These are phyloP conservation scores for Thalpophila matura DNA, from an alignment of 2,888 invertebrate genomes.

Conservation along the genomic window DNA sequence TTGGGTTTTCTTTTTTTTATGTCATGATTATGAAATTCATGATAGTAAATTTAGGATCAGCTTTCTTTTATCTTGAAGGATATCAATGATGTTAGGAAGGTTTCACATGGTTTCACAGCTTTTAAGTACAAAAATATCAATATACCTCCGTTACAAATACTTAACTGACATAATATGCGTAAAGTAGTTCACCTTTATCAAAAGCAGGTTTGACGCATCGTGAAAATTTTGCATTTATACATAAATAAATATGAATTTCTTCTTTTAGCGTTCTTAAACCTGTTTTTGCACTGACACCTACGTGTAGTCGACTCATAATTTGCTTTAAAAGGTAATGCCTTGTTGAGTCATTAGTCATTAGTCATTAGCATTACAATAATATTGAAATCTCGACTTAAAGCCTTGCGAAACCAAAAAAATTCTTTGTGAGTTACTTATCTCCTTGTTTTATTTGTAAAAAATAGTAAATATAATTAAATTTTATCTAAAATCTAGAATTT, in stretches of 20 bases:
- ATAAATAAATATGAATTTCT: neutral
- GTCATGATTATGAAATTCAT: no score
- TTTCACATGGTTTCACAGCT: no score
- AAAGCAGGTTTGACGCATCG: constrained; percentile 12
- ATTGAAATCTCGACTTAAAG: neutral
- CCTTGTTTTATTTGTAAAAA: no score
- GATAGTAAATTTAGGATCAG: no score
- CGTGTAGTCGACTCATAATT: constrained; percentile 15
- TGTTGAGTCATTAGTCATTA: constrained; percentile 45
- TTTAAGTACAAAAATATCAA: no score
- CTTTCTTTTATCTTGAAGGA: no score
- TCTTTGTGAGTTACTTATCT: neutral
- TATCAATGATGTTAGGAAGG: no score
- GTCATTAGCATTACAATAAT: constrained; percentile 3
- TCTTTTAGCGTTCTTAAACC: constrained; percentile 23
- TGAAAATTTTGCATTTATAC: constrained; percentile 13
- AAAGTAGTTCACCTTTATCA: constrained; percentile 4
- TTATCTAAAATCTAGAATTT: no score
- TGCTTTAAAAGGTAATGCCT: neutral
- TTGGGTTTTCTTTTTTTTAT: no score
- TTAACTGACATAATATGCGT: neutral
- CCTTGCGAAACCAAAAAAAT: neutral
- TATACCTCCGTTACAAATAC: no score
- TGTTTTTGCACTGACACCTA: constrained; percentile 10
- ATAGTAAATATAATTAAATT: no score